Evolutionary conservation across 2,888 invertebrate species (phyloP), one percentile per base, ranked within the genome.

Genomic region (Cheilosia soror): DNA sequence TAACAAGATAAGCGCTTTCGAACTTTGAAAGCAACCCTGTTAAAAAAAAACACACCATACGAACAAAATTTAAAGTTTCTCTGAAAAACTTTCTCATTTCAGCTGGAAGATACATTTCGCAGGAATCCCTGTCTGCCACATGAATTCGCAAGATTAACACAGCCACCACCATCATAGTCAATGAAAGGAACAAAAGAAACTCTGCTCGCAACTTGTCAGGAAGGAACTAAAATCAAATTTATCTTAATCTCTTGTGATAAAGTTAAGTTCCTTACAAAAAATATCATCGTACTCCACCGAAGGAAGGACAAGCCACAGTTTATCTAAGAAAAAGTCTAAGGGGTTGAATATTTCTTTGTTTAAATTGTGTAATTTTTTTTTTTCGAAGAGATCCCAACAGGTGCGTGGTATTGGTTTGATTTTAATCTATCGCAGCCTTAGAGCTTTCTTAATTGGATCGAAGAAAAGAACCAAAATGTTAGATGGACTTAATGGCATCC

Each of bases 201-300:
- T 0, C 15, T 33, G 25, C 58, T 37, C 37, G 37, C 49, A 57
- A 49, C 47, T 55, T 73, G 65, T 65, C 75, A 57, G 40, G 29
- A 37, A 40, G 40, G 20, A 31, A 49, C 29, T 57, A 31, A 57
- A 57, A 47, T 66, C 65, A 58, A 66, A 60, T 68, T 68, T 68
- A 76, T 68, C 76, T 76, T 76, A 60, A 76, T 60, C 66, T 58
- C 31, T 40, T 58, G 37, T 11, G 66, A 40, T 42, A 58, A 51
- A 58, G 65, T 66, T 66, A 49, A 57, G 29, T 44, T 57, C 40
- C 25, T 13, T 11, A 9, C 3, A 11, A 37, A 37, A 37, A 37
- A 11, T n/a, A 25, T 25, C 33, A 27, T 20, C 44, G 25, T 69
- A 33, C 5, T 4, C 5, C 20, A 44, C n/a, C 2, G 9, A 42